These are phyloP conservation scores for Oedothorax gibbosus DNA, from an alignment of 1,140 invertebrate genomes.

Conservation along the genomic window DNA sequence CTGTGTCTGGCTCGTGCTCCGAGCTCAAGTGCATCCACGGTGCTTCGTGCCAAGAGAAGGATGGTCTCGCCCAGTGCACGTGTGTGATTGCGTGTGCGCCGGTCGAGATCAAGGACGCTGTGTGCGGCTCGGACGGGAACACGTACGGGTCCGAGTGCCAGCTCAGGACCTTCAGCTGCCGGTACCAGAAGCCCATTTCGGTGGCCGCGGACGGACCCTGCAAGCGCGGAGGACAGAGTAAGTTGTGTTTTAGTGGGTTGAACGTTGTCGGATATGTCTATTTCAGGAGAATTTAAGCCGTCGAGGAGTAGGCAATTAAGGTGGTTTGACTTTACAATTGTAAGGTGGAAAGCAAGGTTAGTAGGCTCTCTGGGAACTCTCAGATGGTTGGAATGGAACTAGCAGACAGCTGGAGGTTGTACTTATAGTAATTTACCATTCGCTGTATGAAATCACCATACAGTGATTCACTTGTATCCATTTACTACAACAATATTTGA, in stretches of 20 bases:
- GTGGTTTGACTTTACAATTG: no score
- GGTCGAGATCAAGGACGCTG: conserved; percentile 34
- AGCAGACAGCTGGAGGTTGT: no score
- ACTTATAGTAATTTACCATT: no score
- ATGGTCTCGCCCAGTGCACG: conserved; percentile 78
- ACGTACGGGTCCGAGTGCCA: conserved; percentile 84
- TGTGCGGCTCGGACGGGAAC: conserved; percentile 83
- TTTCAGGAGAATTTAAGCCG: no score
- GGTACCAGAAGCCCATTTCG: conserved; percentile 83
- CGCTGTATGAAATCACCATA: no score
- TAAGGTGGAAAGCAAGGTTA: no score
- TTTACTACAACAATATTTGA: no score
- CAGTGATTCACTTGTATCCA: no score
- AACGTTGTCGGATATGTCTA: no score
- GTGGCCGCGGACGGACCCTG: conserved; percentile 81
- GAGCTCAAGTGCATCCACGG: conserved; percentile 85
- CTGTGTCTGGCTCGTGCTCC: conserved; percentile 76
- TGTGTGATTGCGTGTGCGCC: conserved; percentile 30
- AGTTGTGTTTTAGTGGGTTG: background rate
- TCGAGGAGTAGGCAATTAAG: no score
- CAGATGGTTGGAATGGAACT: no score
- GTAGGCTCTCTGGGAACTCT: no score
- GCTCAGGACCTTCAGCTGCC: conserved; percentile 80
- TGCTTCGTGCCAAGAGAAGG: conserved; percentile 80
- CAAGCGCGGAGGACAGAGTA: conserved; percentile 53